phyloP scores from a whole-genome alignment of 2,113 vertebrate genomes.

The Labrus mixtus region DNA sequence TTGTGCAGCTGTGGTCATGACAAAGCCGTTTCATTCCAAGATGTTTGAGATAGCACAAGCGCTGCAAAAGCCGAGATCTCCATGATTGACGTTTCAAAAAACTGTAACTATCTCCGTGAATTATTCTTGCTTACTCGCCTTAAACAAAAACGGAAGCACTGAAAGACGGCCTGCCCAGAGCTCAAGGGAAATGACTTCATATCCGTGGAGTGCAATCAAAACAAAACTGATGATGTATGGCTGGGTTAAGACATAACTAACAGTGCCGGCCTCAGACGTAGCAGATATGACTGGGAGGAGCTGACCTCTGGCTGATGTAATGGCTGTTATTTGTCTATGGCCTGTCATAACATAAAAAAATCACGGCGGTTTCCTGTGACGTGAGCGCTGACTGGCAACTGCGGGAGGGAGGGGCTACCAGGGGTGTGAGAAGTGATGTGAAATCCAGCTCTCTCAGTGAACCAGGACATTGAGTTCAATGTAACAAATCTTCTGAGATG shows the following conservation, averaged over 20 bases:
- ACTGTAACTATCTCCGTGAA: not conserved
- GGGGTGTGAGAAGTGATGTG: not conserved
- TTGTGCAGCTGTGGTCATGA: conserved; percentile 47
- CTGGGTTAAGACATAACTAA: conserved; percentile 24
- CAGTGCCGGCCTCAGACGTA: conserved; percentile 9
- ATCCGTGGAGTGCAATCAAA: conserved; percentile 28
- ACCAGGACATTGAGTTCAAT: no score
- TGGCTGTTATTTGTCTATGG: conserved; percentile 33
- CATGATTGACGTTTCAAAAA: conserved; percentile 16
- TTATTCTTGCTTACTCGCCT: not conserved
- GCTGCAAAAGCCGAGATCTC: conserved; percentile 5
- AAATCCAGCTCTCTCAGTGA: no score
- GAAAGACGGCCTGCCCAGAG: not conserved
- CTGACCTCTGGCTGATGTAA: conserved; percentile 35
- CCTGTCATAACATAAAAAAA: conserved; percentile 31
- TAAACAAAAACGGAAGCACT: not conserved
- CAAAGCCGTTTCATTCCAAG: conserved; percentile 35
- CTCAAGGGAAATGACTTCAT: conserved; percentile 2
- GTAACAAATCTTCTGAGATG: no score
- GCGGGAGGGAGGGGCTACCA: not conserved
- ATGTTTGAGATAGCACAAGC: conserved; percentile 25
- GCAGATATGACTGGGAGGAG: conserved; percentile 14
- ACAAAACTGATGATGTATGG: conserved; percentile 38
- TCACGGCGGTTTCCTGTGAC: not conserved
- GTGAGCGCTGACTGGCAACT: not conserved